Base-by-base conservation (phyloP, 2,888 invertebrate genomes). In the Drosophila antonietae region DNA sequence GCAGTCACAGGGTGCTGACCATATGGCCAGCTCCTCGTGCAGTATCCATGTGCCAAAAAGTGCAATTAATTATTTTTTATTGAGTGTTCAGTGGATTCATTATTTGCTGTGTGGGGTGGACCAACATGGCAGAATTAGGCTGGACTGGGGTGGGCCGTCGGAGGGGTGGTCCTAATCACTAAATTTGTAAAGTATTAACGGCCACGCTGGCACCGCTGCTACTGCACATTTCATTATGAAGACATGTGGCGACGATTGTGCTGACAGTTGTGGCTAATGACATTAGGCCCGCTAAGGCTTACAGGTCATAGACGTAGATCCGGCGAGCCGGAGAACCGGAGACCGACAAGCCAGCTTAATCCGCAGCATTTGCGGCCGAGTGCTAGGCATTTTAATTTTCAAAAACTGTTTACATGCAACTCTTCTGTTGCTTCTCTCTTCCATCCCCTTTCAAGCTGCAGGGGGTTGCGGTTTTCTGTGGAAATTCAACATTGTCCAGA, bases 41-140 rank as follows among this genome's bases (percentile, higher is more conserved):
- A 43, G 61, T 43, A 67, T 72, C 56, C 61, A 68, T 55, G 66
- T 77, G 88, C 83, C 85, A 84, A 84, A 88, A 84, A 84, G 49
- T 77, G 86, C 83, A 81, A 85, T 85, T 88, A 88, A 85, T 85
- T 85, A 88, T 79, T 75, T 88, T 85, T 88, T 88, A 85, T 85
- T 85, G 72, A 88, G 77, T 85, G 75, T 71, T 70, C 75, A 43
- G 35, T 35, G 57, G 10, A 39, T 10, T 60, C 15, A 39, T 15
- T 60, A 20, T 18, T 12, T 2, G 2, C 33, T 14, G 2, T 7
- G 31, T 43, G 56, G 58, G 66, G 55, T 56, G 61, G 46, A n/a
- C 57, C 56, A 28, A 39, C 31, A 58, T 28, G 35, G 6, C 53
- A 31, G 51, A 55, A 66, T 62, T 43, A 44, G 69, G n/a, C 39